These are phyloP conservation scores for Apaloderma vittatum DNA, from an alignment of 2,113 vertebrate genomes.

Conservation along the genomic window DNA sequence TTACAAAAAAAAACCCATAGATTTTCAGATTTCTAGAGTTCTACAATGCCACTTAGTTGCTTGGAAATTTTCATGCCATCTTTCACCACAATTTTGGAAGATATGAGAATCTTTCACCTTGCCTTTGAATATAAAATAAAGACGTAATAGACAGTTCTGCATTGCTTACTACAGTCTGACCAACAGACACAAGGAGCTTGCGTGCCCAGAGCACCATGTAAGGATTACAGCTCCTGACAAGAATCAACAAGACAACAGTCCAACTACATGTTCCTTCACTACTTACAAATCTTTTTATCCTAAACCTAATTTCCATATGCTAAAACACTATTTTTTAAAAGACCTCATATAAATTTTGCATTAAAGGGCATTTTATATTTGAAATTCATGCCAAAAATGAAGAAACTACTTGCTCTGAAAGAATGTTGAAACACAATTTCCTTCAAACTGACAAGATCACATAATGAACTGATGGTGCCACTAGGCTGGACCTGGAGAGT, in stretches of 20 bases:
- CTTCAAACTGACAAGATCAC: not conserved
- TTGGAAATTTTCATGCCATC: not conserved
- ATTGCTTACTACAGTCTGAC: not conserved
- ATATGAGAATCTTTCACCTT: not conserved
- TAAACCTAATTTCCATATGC: not conserved
- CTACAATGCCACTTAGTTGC: not conserved
- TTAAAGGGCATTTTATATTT: not conserved
- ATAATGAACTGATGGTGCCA: accelerated
- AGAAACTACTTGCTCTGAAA: not conserved
- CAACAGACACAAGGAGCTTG: not conserved
- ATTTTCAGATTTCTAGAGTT: not conserved
- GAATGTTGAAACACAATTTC: not conserved
- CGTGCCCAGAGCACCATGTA: not conserved
- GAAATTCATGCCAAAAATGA: not conserved
- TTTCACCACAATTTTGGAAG: not conserved
- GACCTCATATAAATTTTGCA: not conserved
- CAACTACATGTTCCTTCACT: not conserved
- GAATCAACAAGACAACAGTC: not conserved
- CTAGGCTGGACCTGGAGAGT: not conserved
- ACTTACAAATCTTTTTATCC: not conserved
- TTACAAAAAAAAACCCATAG: not conserved
- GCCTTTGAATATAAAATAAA: not conserved
- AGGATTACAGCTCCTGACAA: not conserved
- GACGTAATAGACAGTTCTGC: not conserved
- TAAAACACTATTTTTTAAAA: not conserved